Conservation (phyloP, 2,888 invertebrate species). For the Eueremaeus valkanovi region DNA sequence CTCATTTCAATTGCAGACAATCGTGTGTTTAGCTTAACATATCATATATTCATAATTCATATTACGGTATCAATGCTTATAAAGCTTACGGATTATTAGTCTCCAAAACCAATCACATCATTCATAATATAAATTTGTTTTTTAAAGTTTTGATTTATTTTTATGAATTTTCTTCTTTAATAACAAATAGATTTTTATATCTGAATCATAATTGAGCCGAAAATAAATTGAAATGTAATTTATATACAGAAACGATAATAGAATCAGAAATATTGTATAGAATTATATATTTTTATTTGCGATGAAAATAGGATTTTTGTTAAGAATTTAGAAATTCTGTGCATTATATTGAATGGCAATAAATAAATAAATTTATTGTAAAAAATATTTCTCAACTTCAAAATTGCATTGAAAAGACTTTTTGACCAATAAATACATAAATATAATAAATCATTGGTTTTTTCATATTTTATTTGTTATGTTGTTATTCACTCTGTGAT, state of each 20-base stretch:
- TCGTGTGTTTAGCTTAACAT: not conserved
- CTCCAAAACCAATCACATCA: not conserved
- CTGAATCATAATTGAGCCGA: not conserved
- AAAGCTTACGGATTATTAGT: not conserved
- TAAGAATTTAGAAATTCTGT: no score
- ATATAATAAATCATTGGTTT: not conserved
- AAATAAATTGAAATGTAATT: no score
- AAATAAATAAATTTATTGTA: no score
- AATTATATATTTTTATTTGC: no score
- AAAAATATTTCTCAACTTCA: no score
- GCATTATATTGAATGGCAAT: no score
- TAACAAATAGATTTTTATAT: not conserved
- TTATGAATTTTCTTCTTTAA: not conserved
- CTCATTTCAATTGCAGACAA: not conserved
- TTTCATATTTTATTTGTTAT: not conserved
- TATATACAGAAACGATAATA: no score
- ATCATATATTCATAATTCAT: not conserved
- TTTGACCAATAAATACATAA: not conserved
- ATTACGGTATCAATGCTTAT: not conserved
- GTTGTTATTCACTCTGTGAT: not conserved
- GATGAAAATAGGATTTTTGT: no score
- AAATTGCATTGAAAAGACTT: no score
- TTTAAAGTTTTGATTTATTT: no score
- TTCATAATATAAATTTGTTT: not conserved
- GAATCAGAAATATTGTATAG: no score